These are phyloP conservation scores for Dicentrarchus labrax DNA, from an alignment of 2,113 vertebrate genomes.

Conservation along the genomic window DNA sequence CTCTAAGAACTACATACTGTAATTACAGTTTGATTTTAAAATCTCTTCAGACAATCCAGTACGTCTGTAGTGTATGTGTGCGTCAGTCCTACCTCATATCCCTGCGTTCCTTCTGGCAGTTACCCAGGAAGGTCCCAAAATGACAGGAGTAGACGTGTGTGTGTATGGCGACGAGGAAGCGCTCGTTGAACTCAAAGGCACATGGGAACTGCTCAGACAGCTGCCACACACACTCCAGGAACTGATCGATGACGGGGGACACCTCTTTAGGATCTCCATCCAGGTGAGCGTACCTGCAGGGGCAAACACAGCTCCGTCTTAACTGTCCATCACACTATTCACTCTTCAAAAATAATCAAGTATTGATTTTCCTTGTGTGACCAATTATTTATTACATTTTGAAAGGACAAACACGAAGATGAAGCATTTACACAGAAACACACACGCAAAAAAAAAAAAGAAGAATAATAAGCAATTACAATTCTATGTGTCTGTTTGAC, in stretches of 20 bases:
- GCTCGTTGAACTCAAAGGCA: slow-evolving; percentile 97
- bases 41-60: background rate
- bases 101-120: slow-evolving; percentile 91
- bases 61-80: background rate
- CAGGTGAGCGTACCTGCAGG: slow-evolving; percentile 91
- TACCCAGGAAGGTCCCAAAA: slow-evolving; percentile 94
- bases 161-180: slow-evolving; percentile 92
- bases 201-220: slow-evolving; percentile 96
- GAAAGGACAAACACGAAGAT: background rate
- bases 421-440: background rate
- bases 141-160: slow-evolving; percentile 94
- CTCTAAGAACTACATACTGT: too few species aligned
- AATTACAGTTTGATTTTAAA: too few species aligned
- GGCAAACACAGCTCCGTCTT: background rate
- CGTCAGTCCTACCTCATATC: slow-evolving; percentile 87
- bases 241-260: slow-evolving; percentile 96
- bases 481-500: too few species aligned
- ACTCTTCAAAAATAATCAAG: background rate
- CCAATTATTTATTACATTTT: background rate
- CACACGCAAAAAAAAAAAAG: background rate
- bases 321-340: background rate
- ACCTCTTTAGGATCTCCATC: slow-evolving; percentile 96
- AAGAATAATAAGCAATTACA: too few species aligned
- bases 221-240: slow-evolving; percentile 97
- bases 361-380: background rate